Conservation (phyloP, 1,140 invertebrate genomes). For the Penaeus chinensis region DNA sequence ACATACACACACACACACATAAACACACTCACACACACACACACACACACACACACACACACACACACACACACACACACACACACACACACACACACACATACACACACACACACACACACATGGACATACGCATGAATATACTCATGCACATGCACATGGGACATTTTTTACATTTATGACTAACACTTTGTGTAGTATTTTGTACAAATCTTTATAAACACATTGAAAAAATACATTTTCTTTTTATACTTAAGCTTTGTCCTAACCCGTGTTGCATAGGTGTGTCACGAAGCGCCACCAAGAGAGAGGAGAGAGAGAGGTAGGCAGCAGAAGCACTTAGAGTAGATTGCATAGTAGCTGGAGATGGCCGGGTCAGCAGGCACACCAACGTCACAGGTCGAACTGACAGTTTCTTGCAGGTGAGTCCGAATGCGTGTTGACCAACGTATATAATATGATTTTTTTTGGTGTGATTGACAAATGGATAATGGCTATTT, state of each 20-base stretch:
- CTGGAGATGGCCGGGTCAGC: slow-evolving; percentile 40
- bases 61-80: too few species aligned
- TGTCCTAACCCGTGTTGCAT: not conserved
- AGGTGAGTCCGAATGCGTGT: slow-evolving; percentile 41
- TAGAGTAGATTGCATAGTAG: not conserved
- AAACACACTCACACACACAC: too few species aligned
- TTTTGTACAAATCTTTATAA: too few species aligned
- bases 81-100: too few species aligned
- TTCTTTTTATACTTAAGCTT: slow-evolving; percentile 2
- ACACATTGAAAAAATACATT: not conserved
- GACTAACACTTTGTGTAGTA: too few species aligned
- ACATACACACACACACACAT: too few species aligned
- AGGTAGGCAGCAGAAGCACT: not conserved
- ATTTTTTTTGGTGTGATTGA: not conserved
- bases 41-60: too few species aligned
- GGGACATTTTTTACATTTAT: too few species aligned
- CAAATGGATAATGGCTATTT: not conserved
- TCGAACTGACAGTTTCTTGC: slow-evolving; percentile 57
- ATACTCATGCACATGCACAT: too few species aligned
- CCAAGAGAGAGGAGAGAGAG: not conserved
- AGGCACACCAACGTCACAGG: slow-evolving; percentile 33
- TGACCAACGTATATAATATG: not conserved
- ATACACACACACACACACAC: too few species aligned
- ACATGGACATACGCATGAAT: too few species aligned
- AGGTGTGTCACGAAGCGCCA: not conserved